Percentiles rank a stretch among this genome's conserved stretches.
phyloP scores from a whole-genome alignment of 37 sponge, comb jelly and placozoan species.

The Spongilla lacustris region DNA sequence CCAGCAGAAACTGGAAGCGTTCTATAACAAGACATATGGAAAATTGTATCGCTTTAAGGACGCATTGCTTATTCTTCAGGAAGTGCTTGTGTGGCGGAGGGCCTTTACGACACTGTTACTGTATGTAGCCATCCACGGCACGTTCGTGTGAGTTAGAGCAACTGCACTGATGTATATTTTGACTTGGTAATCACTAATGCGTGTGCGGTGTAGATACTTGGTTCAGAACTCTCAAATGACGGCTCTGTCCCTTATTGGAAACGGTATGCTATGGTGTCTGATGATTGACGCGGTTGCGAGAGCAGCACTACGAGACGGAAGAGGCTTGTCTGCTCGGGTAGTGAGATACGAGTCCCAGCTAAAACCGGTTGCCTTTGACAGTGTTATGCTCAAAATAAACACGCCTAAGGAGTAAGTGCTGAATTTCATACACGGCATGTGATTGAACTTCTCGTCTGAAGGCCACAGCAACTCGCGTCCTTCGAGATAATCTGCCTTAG shows the following conservation, averaged over 20 bases:
- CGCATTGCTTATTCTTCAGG: constrained; percentile 21
- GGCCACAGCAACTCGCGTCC: constrained; percentile 28
- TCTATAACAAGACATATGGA: constrained; percentile 14
- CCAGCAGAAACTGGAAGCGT: constrained; percentile 41
- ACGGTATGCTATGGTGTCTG: not conserved
- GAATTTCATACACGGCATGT: too few species aligned
- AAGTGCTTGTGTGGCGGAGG: constrained; percentile 54
- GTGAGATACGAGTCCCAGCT: too few species aligned
- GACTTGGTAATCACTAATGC: too few species aligned
- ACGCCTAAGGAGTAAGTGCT: too few species aligned
- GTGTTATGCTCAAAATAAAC: too few species aligned
- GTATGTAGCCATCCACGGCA: constrained; percentile 36
- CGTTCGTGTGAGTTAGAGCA: constrained; percentile 46
- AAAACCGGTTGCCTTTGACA: too few species aligned
- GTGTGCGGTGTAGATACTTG: too few species aligned
- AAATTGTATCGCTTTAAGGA: constrained; percentile 8
- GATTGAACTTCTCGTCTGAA: not conserved
- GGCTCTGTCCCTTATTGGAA: not conserved
- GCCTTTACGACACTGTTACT: constrained; percentile 12
- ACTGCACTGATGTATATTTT: too few species aligned
- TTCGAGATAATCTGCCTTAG: constrained; percentile 60
- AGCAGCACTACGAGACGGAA: not conserved
- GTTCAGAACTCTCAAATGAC: not conserved
- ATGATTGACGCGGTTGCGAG: not conserved
- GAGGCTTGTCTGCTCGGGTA: too few species aligned